Evolutionary conservation across 2,797 vertebrate species (phyloP).

Genomic region (Hemibagrus guttatus): DNA sequence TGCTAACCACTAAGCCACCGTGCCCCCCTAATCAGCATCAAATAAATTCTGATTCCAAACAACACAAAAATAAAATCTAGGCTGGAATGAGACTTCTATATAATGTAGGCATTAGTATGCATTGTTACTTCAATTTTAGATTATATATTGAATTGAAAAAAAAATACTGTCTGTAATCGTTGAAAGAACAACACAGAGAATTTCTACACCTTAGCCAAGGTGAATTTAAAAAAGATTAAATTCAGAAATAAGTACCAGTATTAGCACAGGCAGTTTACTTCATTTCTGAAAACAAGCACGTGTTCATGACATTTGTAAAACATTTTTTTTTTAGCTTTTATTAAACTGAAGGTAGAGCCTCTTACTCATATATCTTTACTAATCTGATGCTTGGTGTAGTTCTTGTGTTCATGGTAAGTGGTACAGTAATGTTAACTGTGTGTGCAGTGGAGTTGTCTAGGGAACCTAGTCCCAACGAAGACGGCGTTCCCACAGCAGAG

Average conservation of each 20-base stretch:
- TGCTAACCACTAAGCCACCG: too few species aligned
- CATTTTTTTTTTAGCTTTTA: not conserved
- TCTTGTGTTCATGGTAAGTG: not conserved
- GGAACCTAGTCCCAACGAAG: slow-evolving; percentile 76
- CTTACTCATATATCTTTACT: not conserved
- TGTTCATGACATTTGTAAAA: not conserved
- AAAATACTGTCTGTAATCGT: not conserved
- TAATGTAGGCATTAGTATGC: not conserved
- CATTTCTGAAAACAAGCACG: not conserved
- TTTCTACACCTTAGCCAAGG: not conserved
- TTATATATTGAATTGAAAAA: not conserved
- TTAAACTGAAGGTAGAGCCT: not conserved
- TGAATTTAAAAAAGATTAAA: not conserved
- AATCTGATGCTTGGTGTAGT: not conserved
- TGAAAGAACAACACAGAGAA: not conserved
- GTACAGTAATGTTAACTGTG: slow-evolving; percentile 1
- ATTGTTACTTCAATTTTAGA: not conserved
- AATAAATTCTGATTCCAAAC: not conserved
- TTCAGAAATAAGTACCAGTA: not conserved
- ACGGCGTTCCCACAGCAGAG: slow-evolving; percentile 80
- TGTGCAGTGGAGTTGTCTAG: slow-evolving; percentile 70
- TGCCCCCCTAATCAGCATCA: too few species aligned
- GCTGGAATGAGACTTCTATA: not conserved
- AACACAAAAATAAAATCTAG: not conserved
- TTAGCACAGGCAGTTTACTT: not conserved